Percentiles rank a stretch among this genome's conserved stretches.
These are phyloP conservation scores for Berghia stephanieae DNA, from an alignment of 1,140 invertebrate genomes.

Conservation along the genomic window DNA sequence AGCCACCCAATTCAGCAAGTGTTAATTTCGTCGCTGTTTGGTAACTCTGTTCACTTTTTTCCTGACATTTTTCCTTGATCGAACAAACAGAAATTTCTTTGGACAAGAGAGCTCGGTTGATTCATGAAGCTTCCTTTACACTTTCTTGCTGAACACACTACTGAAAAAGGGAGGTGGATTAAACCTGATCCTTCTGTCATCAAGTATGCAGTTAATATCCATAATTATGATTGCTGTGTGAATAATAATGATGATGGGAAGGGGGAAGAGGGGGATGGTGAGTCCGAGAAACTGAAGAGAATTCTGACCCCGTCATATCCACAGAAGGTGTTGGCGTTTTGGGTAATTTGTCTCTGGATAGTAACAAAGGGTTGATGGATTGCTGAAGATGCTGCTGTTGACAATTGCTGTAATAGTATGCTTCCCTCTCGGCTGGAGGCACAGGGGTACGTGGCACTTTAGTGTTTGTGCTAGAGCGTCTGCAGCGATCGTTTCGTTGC, in stretches of 20 bases:
- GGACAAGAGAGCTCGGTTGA: no score
- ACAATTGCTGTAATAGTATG: slow-evolving; percentile 38
- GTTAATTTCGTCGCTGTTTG: no score
- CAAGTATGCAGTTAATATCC: slow-evolving; percentile 13
- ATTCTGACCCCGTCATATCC: slow-evolving; percentile 57
- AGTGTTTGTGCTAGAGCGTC: neutral
- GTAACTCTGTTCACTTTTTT: no score
- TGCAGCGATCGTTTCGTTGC: slow-evolving; percentile 41
- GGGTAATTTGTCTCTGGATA: slow-evolving; percentile 41
- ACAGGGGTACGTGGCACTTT: slow-evolving; percentile 48
- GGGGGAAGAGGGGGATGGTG: slow-evolving; percentile 43
- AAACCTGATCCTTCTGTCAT: neutral
- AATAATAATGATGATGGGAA: slow-evolving; percentile 24
- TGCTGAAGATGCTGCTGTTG: slow-evolving; percentile 37
- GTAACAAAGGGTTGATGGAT: slow-evolving; percentile 34
- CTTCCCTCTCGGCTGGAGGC: slow-evolving; percentile 53
- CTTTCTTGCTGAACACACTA: no score
- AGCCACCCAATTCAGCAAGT: no score
- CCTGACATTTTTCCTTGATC: no score
- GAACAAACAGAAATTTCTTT: no score
- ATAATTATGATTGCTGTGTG: slow-evolving; percentile 23
- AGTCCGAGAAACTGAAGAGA: slow-evolving; percentile 58
- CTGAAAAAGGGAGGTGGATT: no score
- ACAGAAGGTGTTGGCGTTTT: slow-evolving; percentile 49
- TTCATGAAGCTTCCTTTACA: no score